A percentile compares a stretch with the other conserved stretches of the same genome.
Conservation (phyloP, 2,888 invertebrate species). For the Macropis europaea region DNA sequence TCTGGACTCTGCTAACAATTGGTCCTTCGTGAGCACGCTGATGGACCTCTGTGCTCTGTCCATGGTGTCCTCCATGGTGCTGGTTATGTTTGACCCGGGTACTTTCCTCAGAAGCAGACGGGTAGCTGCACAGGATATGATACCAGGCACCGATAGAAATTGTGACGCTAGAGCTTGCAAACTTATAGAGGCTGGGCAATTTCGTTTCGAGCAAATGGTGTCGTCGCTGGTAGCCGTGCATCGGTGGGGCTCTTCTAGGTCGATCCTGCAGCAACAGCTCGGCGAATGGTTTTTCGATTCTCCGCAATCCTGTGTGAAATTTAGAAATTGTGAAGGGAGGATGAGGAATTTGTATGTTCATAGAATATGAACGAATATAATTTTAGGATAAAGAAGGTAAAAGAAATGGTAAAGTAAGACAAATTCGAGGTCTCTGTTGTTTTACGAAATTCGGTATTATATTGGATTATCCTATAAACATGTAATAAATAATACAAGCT, state of each 20-base stretch:
- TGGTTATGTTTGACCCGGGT: conserved; percentile 70
- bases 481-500: no score
- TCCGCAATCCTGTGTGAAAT: neutral
- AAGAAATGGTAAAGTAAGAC: no score
- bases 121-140: conserved; percentile 72
- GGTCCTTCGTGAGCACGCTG: conserved; percentile 66
- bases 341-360: no score
- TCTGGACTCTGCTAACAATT: conserved; percentile 71
- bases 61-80: conserved; percentile 71
- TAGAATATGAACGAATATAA: no score
- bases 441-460: no score
- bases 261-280: conserved; percentile 12
- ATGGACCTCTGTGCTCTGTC: conserved; percentile 67
- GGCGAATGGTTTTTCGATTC: neutral
- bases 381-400: no score
- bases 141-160: conserved; percentile 71
- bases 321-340: no score
- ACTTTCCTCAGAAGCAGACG: conserved; percentile 71
- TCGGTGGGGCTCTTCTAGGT: conserved; percentile 54
- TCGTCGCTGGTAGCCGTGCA: conserved; percentile 61
- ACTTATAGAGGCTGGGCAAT: conserved; percentile 72
- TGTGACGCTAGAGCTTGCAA: conserved; percentile 75
- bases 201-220: conserved; percentile 66
- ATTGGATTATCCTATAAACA: no score
- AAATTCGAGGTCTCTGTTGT: no score